These are phyloP conservation scores for Ormyrus pomaceus DNA, from an alignment of 2,888 invertebrate species.

Conservation along the genomic window DNA sequence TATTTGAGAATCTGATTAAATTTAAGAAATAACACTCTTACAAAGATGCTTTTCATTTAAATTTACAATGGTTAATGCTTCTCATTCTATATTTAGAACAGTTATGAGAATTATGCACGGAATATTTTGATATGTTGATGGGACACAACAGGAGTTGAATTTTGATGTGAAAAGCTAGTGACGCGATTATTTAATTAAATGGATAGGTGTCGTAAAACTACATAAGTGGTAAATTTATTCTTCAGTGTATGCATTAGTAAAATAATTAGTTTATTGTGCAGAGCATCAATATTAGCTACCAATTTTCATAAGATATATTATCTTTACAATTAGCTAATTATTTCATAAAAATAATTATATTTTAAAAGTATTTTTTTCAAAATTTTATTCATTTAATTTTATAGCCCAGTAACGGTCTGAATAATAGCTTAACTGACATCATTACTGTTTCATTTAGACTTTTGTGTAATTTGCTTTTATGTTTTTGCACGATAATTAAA, in stretches of 20 bases:
- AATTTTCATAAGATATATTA: too few relatives aligned
- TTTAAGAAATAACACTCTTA: too few relatives aligned
- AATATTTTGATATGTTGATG: conserved; percentile 22
- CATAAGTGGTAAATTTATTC: too few relatives aligned
- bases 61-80: conserved; percentile 18
- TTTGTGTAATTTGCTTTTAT: conserved; percentile 12
- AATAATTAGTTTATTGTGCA: too few relatives aligned
- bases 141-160: not conserved
- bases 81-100: not conserved
- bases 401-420: not conserved
- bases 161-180: not conserved
- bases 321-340: too few relatives aligned
- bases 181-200: conserved; percentile 24
- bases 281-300: too few relatives aligned
- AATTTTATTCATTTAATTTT: not conserved
- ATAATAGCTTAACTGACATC: not conserved
- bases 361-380: too few relatives aligned
- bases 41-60: not conserved
- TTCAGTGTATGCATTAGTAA: too few relatives aligned
- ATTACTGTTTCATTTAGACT: conserved; percentile 8
- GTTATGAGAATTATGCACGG: conserved; percentile 31
- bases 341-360: too few relatives aligned
- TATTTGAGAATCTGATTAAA: too few relatives aligned
- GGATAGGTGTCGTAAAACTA: too few relatives aligned
- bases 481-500: conserved; percentile 18